phyloP scores from a whole-genome alignment of 64 coral and sea anemone genomes.

The Pachyseris speciosa region DNA sequence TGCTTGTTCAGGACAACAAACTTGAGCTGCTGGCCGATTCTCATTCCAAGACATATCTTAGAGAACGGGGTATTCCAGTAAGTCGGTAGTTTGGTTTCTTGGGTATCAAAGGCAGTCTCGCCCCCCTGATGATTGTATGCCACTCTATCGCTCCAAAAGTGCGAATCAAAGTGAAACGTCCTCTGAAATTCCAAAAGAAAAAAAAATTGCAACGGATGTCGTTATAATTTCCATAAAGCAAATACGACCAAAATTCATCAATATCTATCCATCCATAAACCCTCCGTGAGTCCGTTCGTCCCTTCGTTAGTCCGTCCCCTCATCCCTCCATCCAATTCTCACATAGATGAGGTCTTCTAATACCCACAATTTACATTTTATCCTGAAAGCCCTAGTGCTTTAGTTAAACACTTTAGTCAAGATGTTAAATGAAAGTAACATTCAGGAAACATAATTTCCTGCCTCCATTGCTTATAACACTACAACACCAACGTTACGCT shows the following conservation, averaged over 20 bases:
- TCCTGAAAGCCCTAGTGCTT: too few species aligned
- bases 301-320: too few species aligned
- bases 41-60: slow-evolving; percentile 39
- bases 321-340: too few species aligned
- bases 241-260: neutral
- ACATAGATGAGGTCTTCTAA: too few species aligned
- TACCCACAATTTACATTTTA: too few species aligned
- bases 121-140: neutral
- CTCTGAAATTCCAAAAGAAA: neutral
- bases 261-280: neutral
- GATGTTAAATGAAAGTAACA: too few species aligned
- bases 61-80: slow-evolving; percentile 31
- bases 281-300: too few species aligned
- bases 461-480: too few species aligned
- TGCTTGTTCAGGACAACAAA: neutral
- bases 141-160: slow-evolving; percentile 2
- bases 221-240: neutral
- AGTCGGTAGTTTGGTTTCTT: slow-evolving; percentile 8
- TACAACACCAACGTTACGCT: too few species aligned
- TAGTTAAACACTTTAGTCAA: too few species aligned
- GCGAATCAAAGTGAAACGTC: slow-evolving; percentile 38
- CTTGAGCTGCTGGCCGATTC: neutral
- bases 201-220: neutral
- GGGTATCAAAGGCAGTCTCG: neutral
- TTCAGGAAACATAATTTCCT: too few species aligned